phyloP scores from a whole-genome alignment of 2,888 invertebrate genomes.

The Hyalella azteca region DNA sequence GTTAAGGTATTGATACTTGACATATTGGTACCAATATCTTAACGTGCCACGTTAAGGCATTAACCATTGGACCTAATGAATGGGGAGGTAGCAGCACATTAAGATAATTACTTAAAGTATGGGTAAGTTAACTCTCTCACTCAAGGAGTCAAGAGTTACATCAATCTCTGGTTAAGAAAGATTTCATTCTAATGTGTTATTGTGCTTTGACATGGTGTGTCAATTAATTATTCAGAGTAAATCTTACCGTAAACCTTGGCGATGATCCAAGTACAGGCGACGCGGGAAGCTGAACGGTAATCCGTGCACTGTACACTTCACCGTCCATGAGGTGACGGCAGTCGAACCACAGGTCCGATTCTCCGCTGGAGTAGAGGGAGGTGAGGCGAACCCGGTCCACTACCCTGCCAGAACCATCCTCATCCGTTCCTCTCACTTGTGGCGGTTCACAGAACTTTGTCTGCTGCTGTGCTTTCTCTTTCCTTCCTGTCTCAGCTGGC shows the following conservation, averaged over 20 bases:
- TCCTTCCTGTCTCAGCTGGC: not conserved
- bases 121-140: too few species aligned
- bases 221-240: too few species aligned
- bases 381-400: not conserved
- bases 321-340: conserved; percentile 2
- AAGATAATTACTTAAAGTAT: too few species aligned
- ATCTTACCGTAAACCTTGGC: not conserved
- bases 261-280: not conserved
- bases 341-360: conserved; percentile 5
- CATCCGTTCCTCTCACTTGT: not conserved
- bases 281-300: not conserved
- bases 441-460: not conserved
- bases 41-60: too few species aligned
- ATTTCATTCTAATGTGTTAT: too few species aligned
- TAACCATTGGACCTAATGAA: too few species aligned
- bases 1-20: too few species aligned
- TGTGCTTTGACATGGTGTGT: too few species aligned
- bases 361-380: not conserved
- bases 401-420: not conserved
- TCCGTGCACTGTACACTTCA: conserved; percentile 4
- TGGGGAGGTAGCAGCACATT: too few species aligned
- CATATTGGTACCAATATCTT: too few species aligned
- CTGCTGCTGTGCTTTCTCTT: not conserved
- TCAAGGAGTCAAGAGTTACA: too few species aligned
- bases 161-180: too few species aligned